Evolutionary conservation across 2,113 vertebrate species (phyloP).

Genomic region (Sprattus sprattus): DNA sequence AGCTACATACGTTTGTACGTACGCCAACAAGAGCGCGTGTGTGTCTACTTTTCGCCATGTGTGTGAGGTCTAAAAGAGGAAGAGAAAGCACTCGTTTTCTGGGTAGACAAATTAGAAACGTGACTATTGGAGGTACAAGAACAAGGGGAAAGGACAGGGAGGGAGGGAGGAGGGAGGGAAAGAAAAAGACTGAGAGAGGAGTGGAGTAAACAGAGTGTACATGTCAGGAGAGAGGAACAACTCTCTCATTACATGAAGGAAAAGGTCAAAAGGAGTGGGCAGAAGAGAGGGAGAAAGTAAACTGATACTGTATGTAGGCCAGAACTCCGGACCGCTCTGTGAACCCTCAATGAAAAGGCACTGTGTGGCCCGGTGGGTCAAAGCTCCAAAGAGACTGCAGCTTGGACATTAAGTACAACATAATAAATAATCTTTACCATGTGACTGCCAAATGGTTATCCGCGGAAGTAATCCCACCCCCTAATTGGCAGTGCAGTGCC

Average conservation of each 20-base stretch:
- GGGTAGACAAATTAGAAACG: neutral
- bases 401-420: neutral
- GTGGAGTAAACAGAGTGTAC: neutral
- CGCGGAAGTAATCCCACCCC: neutral
- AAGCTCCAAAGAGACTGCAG: neutral
- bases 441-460: neutral
- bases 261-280: neutral
- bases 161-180: neutral
- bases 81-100: neutral
- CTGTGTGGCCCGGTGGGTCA: too few relatives aligned
- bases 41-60: neutral
- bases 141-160: neutral
- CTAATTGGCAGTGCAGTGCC: neutral
- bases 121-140: neutral
- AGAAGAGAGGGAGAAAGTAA: neutral
- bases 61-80: neutral
- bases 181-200: neutral
- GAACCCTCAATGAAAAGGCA: neutral
- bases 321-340: neutral
- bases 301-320: neutral
- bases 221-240: neutral
- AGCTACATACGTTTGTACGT: neutral
- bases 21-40: neutral
- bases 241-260: neutral
- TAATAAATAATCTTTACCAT: neutral